Base-by-base conservation (phyloP, 2,113 vertebrate species). In the Nematolebias whitei region DNA sequence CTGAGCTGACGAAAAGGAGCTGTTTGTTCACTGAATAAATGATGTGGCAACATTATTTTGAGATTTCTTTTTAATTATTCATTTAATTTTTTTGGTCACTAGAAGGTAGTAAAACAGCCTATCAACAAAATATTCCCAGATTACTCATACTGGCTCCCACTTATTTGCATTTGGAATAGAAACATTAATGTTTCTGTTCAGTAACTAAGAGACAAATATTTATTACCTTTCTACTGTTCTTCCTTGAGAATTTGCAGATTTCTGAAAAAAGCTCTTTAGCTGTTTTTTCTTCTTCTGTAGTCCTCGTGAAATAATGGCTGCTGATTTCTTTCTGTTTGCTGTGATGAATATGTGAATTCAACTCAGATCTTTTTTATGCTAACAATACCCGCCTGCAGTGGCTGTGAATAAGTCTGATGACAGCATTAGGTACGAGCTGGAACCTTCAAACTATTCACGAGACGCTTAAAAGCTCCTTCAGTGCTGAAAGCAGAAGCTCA, bases 71-170 rank as follows among this genome's bases (percentile, higher is more conserved):
- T 29, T 29, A 29, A 29, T 29, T 29, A 29, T 53, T 43, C 1
- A 24, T 48, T 18, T 39, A n/a, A n/a, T 1, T 5, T 52, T 61
- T 53, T 32, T 24, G 13, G 40, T 32, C 39, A 57, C 19, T 18
- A 20, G n/a, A 45, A 45, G 29, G 20, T 50, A 72, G 45, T 19
- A 58, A 41, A 67, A 15, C 11, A n/a, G 40, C 6, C 29, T 76
- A 23, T 0, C 43, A 55, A 56, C 29, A 58, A 16, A n/a, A 19
- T 22, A 44, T 49, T 15, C 9, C 44, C 24, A 54, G 14, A 14
- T 41, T 41, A 6, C 2, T 41, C 40, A 6, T 29, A 16, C 10
- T 29, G 2, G 16, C n/a, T 20, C 12, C 45, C 20, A 12, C 19
- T 22, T 49, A 23, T 23, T 49, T 49, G 0, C 24, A 35, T 65